Conservation (phyloP, 2,888 invertebrate genomes). For the Lasioglossum calceatum region DNA sequence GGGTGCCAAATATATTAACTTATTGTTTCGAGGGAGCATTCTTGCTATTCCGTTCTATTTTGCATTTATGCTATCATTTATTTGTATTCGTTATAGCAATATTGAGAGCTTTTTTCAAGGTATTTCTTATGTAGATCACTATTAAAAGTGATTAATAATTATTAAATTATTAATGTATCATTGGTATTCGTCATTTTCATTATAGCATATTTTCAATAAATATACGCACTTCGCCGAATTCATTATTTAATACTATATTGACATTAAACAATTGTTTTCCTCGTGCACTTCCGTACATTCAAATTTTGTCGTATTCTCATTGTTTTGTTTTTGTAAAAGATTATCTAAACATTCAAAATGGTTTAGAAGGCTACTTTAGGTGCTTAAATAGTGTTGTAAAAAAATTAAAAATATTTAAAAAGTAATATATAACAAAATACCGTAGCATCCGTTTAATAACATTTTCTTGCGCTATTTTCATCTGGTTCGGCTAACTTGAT, state of each 20-base stretch:
- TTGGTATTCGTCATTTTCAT: conserved; percentile 41
- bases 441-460: conserved; percentile 22
- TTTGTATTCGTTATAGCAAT: conserved; percentile 44
- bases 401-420: conserved; percentile 28
- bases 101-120: conserved; percentile 25
- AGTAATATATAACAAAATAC: conserved; percentile 26
- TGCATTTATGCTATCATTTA: conserved; percentile 41
- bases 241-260: conserved; percentile 41
- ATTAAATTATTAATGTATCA: conserved; percentile 34
- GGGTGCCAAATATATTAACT: conserved; percentile 53
- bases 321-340: conserved; percentile 17
- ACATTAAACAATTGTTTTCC: conserved; percentile 28
- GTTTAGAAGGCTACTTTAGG: conserved; percentile 37
- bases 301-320: conserved; percentile 3
- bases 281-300: background rate
- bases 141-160: too few relatives aligned
- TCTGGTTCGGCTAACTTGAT: background rate
- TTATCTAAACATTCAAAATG: conserved; percentile 51
- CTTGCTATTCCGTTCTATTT: conserved; percentile 32
- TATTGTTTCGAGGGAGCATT: conserved; percentile 23
- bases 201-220: conserved; percentile 33
- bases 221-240: conserved; percentile 36
- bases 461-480: background rate
- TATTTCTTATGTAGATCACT: conserved; percentile 23
- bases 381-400: conserved; percentile 20